These are phyloP conservation scores for Synanthedon myopaeformis DNA, from an alignment of 2,888 invertebrate genomes.

Conservation along the genomic window DNA sequence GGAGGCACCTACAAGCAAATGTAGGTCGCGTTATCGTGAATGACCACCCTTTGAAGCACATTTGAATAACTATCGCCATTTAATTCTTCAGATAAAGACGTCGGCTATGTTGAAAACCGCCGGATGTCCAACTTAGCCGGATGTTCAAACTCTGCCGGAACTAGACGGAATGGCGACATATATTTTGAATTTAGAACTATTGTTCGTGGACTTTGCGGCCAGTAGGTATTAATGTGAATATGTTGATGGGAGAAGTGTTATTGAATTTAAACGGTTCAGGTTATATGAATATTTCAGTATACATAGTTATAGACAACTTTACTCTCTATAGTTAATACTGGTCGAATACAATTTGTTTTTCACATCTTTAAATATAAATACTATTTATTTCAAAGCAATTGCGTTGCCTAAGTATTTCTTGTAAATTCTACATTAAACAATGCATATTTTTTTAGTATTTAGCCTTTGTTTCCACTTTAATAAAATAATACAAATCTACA, in stretches of 20 bases:
- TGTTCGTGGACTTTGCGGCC: constrained; percentile 20
- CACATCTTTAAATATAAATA: no score
- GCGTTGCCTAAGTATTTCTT: no score
- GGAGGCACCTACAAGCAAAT: constrained; percentile 1
- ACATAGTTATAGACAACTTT: background rate
- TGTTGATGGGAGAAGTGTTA: no score
- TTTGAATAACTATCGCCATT: constrained; percentile 65
- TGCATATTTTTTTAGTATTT: no score
- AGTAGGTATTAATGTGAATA: background rate
- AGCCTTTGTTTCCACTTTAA: no score
- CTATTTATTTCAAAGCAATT: no score
- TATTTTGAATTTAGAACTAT: constrained; percentile 63
- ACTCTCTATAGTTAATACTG: no score
- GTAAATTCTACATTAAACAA: no score
- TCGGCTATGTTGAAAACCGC: constrained; percentile 54
- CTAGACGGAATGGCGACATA: constrained; percentile 63
- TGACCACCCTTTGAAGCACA: constrained; percentile 26
- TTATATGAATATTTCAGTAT: background rate
- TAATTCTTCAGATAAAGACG: constrained; percentile 68
- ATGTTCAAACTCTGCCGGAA: constrained; percentile 68
- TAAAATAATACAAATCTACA: no score
- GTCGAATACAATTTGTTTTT: no score
- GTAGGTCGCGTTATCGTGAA: constrained; percentile 15
- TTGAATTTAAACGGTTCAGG: no score
- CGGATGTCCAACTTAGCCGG: constrained; percentile 66